A percentile compares a stretch with the other conserved stretches of the same genome.
These are phyloP conservation scores for Mechanitis mazaeus DNA, from an alignment of 2,888 invertebrate species.

Conservation along the genomic window DNA sequence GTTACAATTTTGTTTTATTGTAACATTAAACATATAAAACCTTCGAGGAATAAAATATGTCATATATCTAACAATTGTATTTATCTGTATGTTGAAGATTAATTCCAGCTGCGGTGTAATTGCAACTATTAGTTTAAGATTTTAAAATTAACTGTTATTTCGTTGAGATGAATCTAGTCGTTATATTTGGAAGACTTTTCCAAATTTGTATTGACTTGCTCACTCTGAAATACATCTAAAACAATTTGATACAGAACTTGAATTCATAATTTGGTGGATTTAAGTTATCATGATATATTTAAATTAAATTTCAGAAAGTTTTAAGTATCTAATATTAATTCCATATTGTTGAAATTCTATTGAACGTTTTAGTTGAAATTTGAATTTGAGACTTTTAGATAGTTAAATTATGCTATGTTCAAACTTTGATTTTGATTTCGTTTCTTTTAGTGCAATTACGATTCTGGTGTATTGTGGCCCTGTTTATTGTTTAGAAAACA, in stretches of 20 bases:
- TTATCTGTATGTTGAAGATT: too few species aligned
- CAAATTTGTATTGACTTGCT: background rate
- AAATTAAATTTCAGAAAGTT: too few species aligned
- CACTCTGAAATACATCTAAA: background rate
- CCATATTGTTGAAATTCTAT: too few species aligned
- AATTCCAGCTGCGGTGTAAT: too few species aligned
- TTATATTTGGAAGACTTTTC: background rate
- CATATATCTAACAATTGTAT: background rate
- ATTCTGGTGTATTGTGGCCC: slow-evolving; percentile 11
- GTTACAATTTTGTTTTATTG: background rate
- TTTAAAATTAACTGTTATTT: slow-evolving; percentile 1
- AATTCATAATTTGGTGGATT: too few species aligned
- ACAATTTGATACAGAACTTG: background rate
- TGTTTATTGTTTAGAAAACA: slow-evolving; percentile 33
- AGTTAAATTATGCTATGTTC: slow-evolving; percentile 44
- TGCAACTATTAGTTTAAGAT: background rate
- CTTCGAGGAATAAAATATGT: background rate
- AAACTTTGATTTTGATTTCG: slow-evolving; percentile 19
- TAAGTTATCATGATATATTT: too few species aligned
- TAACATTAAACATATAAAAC: background rate
- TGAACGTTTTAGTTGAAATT: slow-evolving; percentile 38
- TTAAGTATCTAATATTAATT: too few species aligned
- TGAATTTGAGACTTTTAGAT: slow-evolving; percentile 44
- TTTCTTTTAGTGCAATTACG: slow-evolving; percentile 38
- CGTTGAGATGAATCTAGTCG: slow-evolving; percentile 1